Conservation (phyloP, 1,140 invertebrate genomes). For the Reticulitermes speratus region DNA sequence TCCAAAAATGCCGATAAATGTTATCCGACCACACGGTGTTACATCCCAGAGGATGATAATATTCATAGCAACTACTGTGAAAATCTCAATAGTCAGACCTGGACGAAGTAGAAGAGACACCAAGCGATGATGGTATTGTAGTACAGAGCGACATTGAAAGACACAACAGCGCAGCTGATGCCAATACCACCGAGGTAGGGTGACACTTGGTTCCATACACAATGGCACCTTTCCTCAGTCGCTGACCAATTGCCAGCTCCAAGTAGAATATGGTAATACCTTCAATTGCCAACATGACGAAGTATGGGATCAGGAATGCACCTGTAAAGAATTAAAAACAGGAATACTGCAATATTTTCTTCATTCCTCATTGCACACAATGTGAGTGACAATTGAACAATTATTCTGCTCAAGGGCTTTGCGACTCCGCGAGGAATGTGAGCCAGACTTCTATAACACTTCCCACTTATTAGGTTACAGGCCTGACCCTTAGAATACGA, state of each 20-base stretch:
- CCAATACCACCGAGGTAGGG: conserved; percentile 86
- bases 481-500: no score
- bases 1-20: no score
- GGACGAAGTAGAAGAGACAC: conserved; percentile 94
- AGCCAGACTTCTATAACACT: no score
- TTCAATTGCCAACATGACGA: conserved; percentile 89
- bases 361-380: not conserved
- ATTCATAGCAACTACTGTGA: no score
- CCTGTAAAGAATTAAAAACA: conserved; percentile 48
- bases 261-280: conserved; percentile 94
- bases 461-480: no score
- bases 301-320: conserved; percentile 91
- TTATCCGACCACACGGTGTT: no score
- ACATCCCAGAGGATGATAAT: no score
- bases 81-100: no score
- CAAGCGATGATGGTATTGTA: conserved; percentile 99
- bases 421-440: no score
- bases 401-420: not conserved
- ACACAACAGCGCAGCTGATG: conserved; percentile 90
- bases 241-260: conserved; percentile 89
- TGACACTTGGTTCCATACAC: conserved; percentile 91
- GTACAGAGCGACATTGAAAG: conserved; percentile 96
- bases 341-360: no score
- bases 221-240: conserved; percentile 91
- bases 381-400: not conserved